Evolutionary conservation across 2,888 invertebrate genomes (phyloP).

Genomic region (Neuroscelio doddi): DNA sequence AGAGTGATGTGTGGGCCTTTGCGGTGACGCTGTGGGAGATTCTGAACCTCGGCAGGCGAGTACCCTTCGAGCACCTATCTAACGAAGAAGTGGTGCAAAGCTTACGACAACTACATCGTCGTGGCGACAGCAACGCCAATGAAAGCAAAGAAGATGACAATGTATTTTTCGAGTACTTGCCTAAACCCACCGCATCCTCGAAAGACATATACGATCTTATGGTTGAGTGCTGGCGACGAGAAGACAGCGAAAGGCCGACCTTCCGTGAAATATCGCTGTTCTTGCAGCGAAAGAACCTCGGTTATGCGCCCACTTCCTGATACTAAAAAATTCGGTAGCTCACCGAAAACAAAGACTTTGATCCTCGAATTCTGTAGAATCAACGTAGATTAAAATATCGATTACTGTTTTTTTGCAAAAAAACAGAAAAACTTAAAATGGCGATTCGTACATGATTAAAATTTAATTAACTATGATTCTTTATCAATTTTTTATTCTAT

Average conservation of each 20-base stretch:
- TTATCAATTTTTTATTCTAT: too few species aligned
- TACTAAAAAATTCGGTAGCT: slow-evolving; percentile 53
- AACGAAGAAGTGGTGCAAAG: slow-evolving; percentile 89
- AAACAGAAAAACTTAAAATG: too few species aligned
- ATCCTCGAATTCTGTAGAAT: background rate
- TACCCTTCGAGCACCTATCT: slow-evolving; percentile 83
- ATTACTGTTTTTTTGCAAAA: too few species aligned
- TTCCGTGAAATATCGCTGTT: slow-evolving; percentile 89
- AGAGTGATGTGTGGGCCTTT: slow-evolving; percentile 94
- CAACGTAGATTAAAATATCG: too few species aligned
- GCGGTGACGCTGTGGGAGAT: slow-evolving; percentile 92
- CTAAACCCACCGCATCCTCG: slow-evolving; percentile 80
- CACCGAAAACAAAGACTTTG: too few species aligned
- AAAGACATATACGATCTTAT: slow-evolving; percentile 90
- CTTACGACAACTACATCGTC: slow-evolving; percentile 80
- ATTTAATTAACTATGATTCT: too few species aligned
- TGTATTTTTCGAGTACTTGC: slow-evolving; percentile 75
- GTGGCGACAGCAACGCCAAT: slow-evolving; percentile 71
- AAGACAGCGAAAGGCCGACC: slow-evolving; percentile 82
- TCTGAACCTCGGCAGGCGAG: slow-evolving; percentile 82
- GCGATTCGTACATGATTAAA: too few species aligned
- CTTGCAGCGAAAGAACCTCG: slow-evolving; percentile 82
- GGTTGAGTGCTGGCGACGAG: slow-evolving; percentile 88
- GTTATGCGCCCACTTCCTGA: slow-evolving; percentile 75
- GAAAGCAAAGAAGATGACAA: slow-evolving; percentile 50